Base-by-base conservation (phyloP, 1,140 invertebrate genomes). In the Episyrphus balteatus region DNA sequence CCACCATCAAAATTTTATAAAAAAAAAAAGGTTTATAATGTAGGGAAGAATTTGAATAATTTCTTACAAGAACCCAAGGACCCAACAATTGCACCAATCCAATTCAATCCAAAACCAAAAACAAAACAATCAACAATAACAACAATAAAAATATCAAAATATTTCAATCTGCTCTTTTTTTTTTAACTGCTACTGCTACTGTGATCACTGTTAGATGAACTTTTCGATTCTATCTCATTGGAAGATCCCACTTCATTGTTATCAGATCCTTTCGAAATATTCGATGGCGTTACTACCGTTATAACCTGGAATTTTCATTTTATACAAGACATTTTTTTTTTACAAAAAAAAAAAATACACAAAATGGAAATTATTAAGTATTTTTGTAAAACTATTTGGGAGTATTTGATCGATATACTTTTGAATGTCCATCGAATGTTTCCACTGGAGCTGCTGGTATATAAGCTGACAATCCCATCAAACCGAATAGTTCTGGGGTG, bases 391-490 rank as follows among this genome's bases (percentile, higher is more conserved):
- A 5, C 21, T 26, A 26, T 26, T 26, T 26, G 21, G 21, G 21
- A 8, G 21, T 8, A 26, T 26, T 26, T 26, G 21, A 26, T 26
- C 54, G 55, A 52, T 63, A 59, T 72, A 75, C 74, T 70, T 71
- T 75, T 39, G 74, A 75, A 61, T 75, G 73, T 34, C 74, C 74
- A 45, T 69, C 55, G 42, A 71, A 63, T 13, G 72, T 75, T 51
- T 73, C 64, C 45, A 74, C 69, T 2, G 66, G 69, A 38, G 65
- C 56, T 6, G 69, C 60, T 6, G 70, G 66, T 36, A 68, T 70
- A 48, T 69, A 73, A 1, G 69, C 55, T 19, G 70, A 67, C 14
- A 73, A 43, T 46, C 68, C 72, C 65, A 68, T 73, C 14, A 71
- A 51, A 9, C 72, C 73, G 45, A 74, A 70, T 12, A 73, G 59